Percentiles rank a stretch among this genome's conserved stretches.
Evolutionary conservation across 2,888 invertebrate genomes (phyloP).

Genomic region (Catotricha subobsoleta): DNA sequence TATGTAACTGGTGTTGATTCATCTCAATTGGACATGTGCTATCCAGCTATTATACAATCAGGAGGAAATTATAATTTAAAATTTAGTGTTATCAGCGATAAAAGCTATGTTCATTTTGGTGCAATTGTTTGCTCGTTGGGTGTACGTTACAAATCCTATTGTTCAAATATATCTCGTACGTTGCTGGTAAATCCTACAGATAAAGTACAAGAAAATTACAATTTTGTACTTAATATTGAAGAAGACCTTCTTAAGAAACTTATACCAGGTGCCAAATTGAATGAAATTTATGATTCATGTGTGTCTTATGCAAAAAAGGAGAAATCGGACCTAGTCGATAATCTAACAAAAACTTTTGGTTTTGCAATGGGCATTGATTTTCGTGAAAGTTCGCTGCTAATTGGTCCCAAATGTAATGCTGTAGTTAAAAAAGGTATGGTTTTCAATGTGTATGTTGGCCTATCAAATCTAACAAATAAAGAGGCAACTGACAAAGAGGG

Average conservation of each 20-base stretch:
- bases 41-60: constrained; percentile 96
- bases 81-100: constrained; percentile 89
- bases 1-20: constrained; percentile 82
- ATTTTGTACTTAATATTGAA: constrained; percentile 72
- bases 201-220: constrained; percentile 68
- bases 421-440: constrained; percentile 84
- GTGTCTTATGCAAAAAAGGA: constrained; percentile 68
- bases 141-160: constrained; percentile 90
- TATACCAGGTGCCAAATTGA: constrained; percentile 63
- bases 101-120: constrained; percentile 86
- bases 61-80: constrained; percentile 96
- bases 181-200: constrained; percentile 85
- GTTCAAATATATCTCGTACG: constrained; percentile 93
- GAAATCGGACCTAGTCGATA: constrained; percentile 67
- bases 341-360: constrained; percentile 83
- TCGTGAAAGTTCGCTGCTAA: constrained; percentile 80
- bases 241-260: constrained; percentile 78
- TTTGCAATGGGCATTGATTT: constrained; percentile 98
- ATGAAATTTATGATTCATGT: constrained; percentile 73
- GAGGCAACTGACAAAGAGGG: constrained; percentile 71
- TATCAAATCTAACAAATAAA: constrained; percentile 66
- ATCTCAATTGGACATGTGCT: constrained; percentile 88
- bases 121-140: constrained; percentile 91
- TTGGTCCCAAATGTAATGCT: constrained; percentile 74
- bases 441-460: constrained; percentile 87